Evolutionary conservation across 2,888 invertebrate genomes (phyloP).

Genomic region (Hydroisotoma schaefferi): DNA sequence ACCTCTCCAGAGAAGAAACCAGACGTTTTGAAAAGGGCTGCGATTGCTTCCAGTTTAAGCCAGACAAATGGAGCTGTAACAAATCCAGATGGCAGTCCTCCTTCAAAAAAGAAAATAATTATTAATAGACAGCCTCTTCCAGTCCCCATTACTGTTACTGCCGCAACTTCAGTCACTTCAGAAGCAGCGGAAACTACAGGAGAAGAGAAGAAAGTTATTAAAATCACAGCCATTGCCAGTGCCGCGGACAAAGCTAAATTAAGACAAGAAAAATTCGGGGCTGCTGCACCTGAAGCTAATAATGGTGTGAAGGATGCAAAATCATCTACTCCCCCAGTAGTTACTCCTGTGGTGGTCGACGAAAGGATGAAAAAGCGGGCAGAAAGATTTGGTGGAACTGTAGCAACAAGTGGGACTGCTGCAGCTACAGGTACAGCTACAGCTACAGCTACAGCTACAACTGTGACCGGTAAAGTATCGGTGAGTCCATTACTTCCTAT

Average conservation of each 20-base stretch:
- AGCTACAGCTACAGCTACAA: neutral
- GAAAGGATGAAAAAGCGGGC: constrained; percentile 6
- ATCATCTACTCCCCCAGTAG: neutral
- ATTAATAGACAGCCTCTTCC: constrained; percentile 4
- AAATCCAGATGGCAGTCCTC: neutral
- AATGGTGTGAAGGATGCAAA: neutral
- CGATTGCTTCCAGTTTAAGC: neutral
- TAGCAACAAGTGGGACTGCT: too few relatives aligned
- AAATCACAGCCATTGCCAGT: neutral
- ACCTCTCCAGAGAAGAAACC: constrained; percentile 1
- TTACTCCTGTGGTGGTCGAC: neutral
- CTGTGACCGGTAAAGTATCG: neutral
- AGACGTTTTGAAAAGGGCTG: constrained; percentile 6
- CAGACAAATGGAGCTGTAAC: neutral
- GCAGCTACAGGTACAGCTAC: neutral
- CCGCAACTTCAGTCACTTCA: neutral
- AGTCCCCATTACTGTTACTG: neutral
- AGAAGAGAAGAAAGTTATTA: constrained; percentile 1
- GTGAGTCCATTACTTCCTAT: neutral
- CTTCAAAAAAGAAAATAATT: constrained; percentile 4
- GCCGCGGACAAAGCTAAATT: constrained; percentile 9
- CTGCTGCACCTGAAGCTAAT: neutral
- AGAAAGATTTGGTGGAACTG: constrained; percentile 1
- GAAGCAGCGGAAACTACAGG: neutral
- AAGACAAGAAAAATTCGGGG: constrained; percentile 3